Percentiles rank a stretch among this genome's conserved stretches.
These are phyloP conservation scores for Liasis olivaceus DNA, from an alignment of 2,797 vertebrate genomes.

Conservation along the genomic window DNA sequence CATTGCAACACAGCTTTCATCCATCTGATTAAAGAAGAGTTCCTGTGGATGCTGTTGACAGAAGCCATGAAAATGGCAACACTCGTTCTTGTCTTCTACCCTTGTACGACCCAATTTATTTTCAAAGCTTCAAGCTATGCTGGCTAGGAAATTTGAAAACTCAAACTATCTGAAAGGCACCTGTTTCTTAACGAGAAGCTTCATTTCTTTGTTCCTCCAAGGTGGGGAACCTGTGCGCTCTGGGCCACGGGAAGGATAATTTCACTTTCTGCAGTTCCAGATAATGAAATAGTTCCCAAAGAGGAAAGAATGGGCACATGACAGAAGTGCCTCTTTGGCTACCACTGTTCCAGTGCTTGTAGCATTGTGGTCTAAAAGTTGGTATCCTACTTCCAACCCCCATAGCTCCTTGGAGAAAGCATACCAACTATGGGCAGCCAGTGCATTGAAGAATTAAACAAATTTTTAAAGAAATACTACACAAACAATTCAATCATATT, in stretches of 20 bases:
- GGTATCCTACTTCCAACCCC: neutral
- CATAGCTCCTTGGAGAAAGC: neutral
- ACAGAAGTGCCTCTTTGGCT: neutral
- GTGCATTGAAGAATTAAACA: too few species aligned
- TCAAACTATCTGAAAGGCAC: neutral
- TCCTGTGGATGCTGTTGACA: neutral
- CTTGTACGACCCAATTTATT: neutral
- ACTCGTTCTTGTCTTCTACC: neutral
- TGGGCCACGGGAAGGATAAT: neutral
- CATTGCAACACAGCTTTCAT: neutral
- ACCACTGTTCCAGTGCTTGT: neutral
- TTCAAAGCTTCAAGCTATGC: neutral
- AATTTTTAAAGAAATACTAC: too few species aligned
- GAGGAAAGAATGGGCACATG: neutral
- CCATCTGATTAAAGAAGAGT: neutral
- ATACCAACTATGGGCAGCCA: neutral
- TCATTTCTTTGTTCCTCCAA: neutral
- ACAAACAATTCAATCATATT: too few species aligned
- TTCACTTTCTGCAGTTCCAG: neutral
- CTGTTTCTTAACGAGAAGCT: neutral
- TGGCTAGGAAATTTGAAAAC: neutral
- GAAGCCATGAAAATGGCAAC: neutral
- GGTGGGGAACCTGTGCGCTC: neutral
- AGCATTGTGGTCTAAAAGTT: neutral
- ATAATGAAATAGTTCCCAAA: neutral